A percentile compares a stretch with the other conserved stretches of the same genome.
Evolutionary conservation across 1,140 invertebrate species (phyloP).

Genomic region (Bicyclus anynana): DNA sequence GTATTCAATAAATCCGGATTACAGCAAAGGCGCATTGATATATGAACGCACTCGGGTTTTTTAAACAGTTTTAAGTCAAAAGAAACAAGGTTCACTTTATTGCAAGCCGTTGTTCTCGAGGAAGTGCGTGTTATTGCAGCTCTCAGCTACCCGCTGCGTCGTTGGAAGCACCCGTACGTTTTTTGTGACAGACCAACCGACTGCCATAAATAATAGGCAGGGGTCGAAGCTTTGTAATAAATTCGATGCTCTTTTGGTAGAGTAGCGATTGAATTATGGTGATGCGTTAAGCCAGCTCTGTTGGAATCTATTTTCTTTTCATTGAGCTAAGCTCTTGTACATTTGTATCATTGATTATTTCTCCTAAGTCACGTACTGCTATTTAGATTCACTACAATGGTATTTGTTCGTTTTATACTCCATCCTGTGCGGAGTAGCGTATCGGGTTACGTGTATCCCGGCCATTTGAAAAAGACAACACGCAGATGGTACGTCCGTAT

Average conservation of each 20-base stretch:
- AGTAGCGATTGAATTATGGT: constrained; percentile 73
- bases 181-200: constrained; percentile 75
- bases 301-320: constrained; percentile 67
- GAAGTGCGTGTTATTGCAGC: constrained; percentile 76
- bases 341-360: constrained; percentile 55
- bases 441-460: constrained; percentile 61
- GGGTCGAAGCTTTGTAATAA: constrained; percentile 73
- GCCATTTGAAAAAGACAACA: constrained; percentile 70
- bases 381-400: constrained; percentile 49
- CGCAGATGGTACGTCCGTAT: constrained; percentile 68
- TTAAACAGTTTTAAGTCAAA: constrained; percentile 29
- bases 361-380: constrained; percentile 50
- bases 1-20: constrained; percentile 70
- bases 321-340: constrained; percentile 50
- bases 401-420: constrained; percentile 57
- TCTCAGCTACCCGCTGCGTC: constrained; percentile 73
- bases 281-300: constrained; percentile 69
- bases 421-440: constrained; percentile 48
- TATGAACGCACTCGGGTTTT: constrained; percentile 27
- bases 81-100: constrained; percentile 45
- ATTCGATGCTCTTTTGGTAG: constrained; percentile 74
- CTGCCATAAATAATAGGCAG: constrained; percentile 76
- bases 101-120: constrained; percentile 47
- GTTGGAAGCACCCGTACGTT: constrained; percentile 70
- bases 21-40: constrained; percentile 60